Conservation (phyloP, 2,888 invertebrate species). For the Clistopyga incitator region DNA sequence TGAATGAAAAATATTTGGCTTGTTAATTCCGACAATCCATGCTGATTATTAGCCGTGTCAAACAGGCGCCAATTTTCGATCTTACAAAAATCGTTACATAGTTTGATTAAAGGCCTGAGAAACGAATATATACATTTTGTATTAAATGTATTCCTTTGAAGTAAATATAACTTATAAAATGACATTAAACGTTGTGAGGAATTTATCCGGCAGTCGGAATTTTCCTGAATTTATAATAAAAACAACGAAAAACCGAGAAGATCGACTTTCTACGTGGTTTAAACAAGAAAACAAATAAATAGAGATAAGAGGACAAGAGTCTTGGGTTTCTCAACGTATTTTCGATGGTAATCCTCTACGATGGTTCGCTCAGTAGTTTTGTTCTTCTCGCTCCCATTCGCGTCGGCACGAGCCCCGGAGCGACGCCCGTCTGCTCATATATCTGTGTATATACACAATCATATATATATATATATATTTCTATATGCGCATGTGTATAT, state of each 20-base stretch:
- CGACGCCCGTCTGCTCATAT: constrained; percentile 6
- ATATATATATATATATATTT: constrained; percentile 7
- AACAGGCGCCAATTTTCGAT: background rate
- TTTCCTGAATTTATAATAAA: background rate
- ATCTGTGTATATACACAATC: background rate
- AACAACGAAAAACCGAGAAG: background rate
- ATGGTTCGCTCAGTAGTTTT: constrained; percentile 19
- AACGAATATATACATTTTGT: too few relatives aligned
- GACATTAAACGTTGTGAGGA: too few relatives aligned
- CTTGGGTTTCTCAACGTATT: background rate
- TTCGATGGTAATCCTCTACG: background rate
- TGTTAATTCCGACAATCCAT: background rate
- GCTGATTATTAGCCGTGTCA: too few relatives aligned
- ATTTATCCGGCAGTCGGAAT: too few relatives aligned
- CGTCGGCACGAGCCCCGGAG: constrained; percentile 45
- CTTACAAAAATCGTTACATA: too few relatives aligned
- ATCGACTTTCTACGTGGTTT: background rate
- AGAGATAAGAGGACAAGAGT: background rate
- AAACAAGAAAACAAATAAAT: background rate
- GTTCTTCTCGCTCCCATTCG: constrained; percentile 20
- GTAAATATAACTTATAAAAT: too few relatives aligned
- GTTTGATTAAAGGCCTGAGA: too few relatives aligned
- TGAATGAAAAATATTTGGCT: background rate
- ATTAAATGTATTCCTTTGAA: too few relatives aligned
- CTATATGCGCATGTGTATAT: constrained; percentile 13